These are phyloP conservation scores for Tupaia tana DNA, from an alignment of 2,113 vertebrate species.

Conservation along the genomic window DNA sequence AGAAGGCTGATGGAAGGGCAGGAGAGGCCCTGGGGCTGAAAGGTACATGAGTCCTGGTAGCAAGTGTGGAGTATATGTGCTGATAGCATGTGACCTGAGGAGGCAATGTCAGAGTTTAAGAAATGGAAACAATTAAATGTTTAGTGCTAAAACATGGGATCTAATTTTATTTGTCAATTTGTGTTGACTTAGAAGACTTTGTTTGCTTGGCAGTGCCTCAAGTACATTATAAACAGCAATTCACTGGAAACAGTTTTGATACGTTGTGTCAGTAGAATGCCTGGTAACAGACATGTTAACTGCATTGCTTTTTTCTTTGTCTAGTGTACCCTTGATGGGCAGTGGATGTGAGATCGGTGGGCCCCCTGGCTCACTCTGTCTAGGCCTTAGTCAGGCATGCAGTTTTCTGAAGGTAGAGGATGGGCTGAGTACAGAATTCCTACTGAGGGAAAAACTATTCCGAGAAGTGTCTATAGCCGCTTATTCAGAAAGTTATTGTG, in stretches of 20 bases:
- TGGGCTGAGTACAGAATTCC: too few species aligned
- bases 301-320: neutral
- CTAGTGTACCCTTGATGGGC: neutral
- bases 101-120: fast-evolving
- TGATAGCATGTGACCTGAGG: too few species aligned
- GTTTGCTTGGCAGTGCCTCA: conserved; percentile 43
- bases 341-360: neutral
- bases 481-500: neutral
- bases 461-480: neutral
- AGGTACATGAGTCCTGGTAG: neutral
- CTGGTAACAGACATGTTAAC: neutral
- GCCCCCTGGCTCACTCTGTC: neutral
- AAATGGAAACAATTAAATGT: neutral
- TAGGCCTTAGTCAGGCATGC: neutral
- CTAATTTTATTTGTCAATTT: conserved; percentile 38
- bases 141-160: neutral
- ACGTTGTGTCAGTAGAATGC: neutral
- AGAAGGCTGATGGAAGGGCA: neutral
- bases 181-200: conserved; percentile 52
- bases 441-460: neutral
- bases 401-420: neutral
- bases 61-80: neutral
- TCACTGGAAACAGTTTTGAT: conserved; percentile 46
- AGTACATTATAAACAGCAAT: neutral
- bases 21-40: fast-evolving